Evolutionary conservation across 1,140 invertebrate species (phyloP), one percentile per base, ranked within the genome.

Genomic region (Sitobion miscanthi): DNA sequence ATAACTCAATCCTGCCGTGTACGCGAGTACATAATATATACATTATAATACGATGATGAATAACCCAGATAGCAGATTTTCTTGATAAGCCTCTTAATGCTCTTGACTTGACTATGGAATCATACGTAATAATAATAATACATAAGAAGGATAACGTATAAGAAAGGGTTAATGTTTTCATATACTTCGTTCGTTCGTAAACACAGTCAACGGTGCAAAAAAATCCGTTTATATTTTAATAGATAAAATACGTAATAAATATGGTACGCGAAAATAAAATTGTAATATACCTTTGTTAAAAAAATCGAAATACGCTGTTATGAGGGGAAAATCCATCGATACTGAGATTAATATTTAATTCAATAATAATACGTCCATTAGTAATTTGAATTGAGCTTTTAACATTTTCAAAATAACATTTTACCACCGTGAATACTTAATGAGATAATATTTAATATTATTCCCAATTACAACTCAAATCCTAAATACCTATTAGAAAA

Each of bases 41-140:
- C 25, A 86, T 86, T 77, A n/a, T n/a, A 77, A 77, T 77, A 77
- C n/a, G 30, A 86, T 86, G 45, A 86, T 86, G 14, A 86, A 86
- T 86, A 86, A 86, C 42, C 38, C 25, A 42, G 42, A 47, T n/a
- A 49, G 30, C 45, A 86, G 45, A 86, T 86, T 86, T 86, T 47
- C 85, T 86, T 86, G 45, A 86, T 86, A 47, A 77, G 30, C 62
- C n/a, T 77, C 62, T 77, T 77, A 77, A n/a, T 77, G 62, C 30
- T 77, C n/a, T n/a, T n/a, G 62, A 77, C 30, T 77, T 77, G 30
- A 77, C n/a, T 77, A 77, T 77, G 30, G 14, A 14, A 77, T 77
- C 30, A 77, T 77, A 42, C 42, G 42, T 42, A 42, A 42, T 42
- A 77, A 77, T 69, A 77, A 77, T 35, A 77, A 77, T 77, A 77